Evolutionary conservation across 2,113 vertebrate species (phyloP).

Genomic region (Bolborhynchus lineola): DNA sequence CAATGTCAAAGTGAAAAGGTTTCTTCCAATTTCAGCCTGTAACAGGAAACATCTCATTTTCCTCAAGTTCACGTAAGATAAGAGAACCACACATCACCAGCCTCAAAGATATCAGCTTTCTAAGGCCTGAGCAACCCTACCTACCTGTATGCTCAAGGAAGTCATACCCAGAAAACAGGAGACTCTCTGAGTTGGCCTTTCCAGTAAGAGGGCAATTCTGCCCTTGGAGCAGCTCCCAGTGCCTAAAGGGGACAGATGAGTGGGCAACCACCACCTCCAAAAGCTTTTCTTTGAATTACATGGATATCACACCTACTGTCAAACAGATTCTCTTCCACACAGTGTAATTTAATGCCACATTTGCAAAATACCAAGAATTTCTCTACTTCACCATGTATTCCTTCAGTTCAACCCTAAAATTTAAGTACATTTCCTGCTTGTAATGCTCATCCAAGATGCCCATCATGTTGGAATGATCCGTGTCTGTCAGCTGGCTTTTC

Average conservation of each 20-base stretch:
- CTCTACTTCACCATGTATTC: background rate
- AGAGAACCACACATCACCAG: background rate
- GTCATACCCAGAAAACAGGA: background rate
- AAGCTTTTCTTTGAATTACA: background rate
- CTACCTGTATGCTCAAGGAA: background rate
- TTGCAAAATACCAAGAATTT: background rate
- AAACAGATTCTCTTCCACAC: background rate
- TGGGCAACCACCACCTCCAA: background rate
- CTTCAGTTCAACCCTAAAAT: background rate
- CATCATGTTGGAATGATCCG: background rate
- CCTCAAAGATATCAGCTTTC: background rate
- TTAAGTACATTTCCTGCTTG: background rate
- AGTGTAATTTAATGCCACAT: background rate
- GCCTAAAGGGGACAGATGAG: background rate
- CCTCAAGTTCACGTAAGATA: background rate
- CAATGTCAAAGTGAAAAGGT: background rate
- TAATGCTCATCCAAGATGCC: background rate
- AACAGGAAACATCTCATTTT: background rate
- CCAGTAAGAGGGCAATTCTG: fast-evolving
- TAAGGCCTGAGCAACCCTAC: background rate
- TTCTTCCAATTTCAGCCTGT: background rate
- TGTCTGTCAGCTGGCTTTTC: background rate
- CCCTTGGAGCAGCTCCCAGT: background rate
- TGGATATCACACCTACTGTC: background rate
- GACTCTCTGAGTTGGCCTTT: background rate